A percentile compares a stretch with the other conserved stretches of the same genome.
Conservation (phyloP, 2,113 vertebrate species). For the Python bivittatus region DNA sequence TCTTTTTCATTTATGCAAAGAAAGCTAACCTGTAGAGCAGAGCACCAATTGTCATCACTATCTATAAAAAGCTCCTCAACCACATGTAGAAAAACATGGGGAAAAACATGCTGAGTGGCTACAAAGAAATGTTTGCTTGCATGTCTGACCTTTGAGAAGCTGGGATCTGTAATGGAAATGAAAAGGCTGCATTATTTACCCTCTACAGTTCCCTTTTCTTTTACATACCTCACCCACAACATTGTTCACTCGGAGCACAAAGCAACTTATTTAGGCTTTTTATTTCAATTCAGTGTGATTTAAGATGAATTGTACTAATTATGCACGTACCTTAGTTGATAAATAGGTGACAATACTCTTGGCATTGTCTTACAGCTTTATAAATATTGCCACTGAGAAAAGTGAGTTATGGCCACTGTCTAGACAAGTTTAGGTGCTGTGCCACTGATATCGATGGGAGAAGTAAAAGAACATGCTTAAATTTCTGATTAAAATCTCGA, state of each 20-base stretch:
- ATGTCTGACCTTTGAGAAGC: too few species aligned
- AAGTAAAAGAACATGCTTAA: not conserved
- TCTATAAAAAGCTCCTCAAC: too few species aligned
- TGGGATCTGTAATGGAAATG: not conserved
- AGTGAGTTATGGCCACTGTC: not conserved
- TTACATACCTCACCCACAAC: not conserved
- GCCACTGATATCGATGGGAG: not conserved
- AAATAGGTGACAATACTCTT: not conserved
- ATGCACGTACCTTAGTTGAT: not conserved
- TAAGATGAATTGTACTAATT: not conserved
- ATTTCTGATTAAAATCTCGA: not conserved
- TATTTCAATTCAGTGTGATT: not conserved
- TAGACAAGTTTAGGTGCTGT: not conserved
- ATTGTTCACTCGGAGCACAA: not conserved
- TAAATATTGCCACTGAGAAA: not conserved
- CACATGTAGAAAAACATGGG: too few species aligned
- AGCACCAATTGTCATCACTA: too few species aligned
- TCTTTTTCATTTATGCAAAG: not conserved
- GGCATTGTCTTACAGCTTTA: not conserved
- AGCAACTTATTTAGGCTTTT: not conserved
- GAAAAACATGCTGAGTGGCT: too few species aligned
- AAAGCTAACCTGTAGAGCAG: not conserved
- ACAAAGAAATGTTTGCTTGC: too few species aligned
- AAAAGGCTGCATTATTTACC: not conserved
- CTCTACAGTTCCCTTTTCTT: not conserved